Conservation (phyloP, 1,140 invertebrate species). For the Nebria ingens region DNA sequence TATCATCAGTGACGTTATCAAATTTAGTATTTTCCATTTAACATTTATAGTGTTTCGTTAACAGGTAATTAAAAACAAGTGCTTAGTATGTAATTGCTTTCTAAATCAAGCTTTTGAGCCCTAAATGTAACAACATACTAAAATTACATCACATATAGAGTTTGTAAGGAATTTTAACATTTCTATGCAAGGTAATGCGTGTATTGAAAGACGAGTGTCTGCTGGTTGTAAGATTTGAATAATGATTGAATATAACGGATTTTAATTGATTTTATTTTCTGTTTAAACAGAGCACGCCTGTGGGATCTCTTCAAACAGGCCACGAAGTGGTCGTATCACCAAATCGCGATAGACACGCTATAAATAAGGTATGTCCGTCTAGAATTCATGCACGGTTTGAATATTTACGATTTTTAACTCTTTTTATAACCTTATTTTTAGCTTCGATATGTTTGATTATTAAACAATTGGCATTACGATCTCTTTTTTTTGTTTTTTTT, state of each 20-base stretch:
- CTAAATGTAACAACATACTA: background rate
- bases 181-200: too few relatives aligned
- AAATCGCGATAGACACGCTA: conserved; percentile 71
- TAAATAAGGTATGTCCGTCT: conserved; percentile 62
- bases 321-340: conserved; percentile 84
- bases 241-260: conserved; percentile 2
- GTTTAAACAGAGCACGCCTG: conserved; percentile 72
- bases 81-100: too few relatives aligned
- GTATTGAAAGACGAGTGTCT: too few relatives aligned
- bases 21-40: too few relatives aligned
- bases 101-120: too few relatives aligned
- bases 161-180: too few relatives aligned
- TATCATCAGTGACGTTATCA: background rate
- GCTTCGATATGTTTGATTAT: background rate
- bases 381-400: conserved; percentile 1
- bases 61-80: too few relatives aligned
- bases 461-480: background rate
- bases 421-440: conserved; percentile 16
- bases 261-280: conserved; percentile 19
- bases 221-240: too few relatives aligned
- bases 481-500: background rate
- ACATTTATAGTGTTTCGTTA: too few relatives aligned
- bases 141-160: background rate
- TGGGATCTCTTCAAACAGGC: conserved; percentile 79
- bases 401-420: conserved; percentile 11